phyloP scores from a whole-genome alignment of 2,888 invertebrate species.

The Lasius platythorax region DNA sequence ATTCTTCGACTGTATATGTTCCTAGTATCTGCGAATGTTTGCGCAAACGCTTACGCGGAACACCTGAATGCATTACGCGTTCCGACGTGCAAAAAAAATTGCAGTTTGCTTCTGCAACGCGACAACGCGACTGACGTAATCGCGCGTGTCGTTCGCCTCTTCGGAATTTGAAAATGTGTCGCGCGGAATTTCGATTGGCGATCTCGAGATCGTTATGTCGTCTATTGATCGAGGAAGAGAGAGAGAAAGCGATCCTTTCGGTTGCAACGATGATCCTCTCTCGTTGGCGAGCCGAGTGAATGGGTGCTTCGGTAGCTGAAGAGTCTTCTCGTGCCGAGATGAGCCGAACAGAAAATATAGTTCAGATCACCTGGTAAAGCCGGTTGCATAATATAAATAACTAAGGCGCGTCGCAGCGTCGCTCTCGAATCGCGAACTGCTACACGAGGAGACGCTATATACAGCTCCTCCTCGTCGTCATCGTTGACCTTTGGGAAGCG shows the following conservation, averaged over 20 bases:
- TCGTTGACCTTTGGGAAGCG: conserved; percentile 68
- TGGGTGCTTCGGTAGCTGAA: conserved; percentile 70
- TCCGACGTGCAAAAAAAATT: background rate
- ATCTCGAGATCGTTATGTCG: conserved; percentile 27
- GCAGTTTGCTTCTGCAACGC: conserved; percentile 25
- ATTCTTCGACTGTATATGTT: background rate
- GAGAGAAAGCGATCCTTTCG: conserved; percentile 32
- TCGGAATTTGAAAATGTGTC: conserved; percentile 64
- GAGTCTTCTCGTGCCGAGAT: conserved; percentile 46
- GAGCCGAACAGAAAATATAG: conserved; percentile 69
- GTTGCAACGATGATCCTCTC: conserved; percentile 49
- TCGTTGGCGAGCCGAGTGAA: conserved; percentile 64
- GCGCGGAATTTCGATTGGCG: conserved; percentile 47
- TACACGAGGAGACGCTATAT: background rate
- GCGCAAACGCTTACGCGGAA: background rate
- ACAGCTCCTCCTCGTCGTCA: conserved; percentile 53
- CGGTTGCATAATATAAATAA: conserved; percentile 67
- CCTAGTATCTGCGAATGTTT: background rate
- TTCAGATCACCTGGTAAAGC: conserved; percentile 54
- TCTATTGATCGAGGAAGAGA: conserved; percentile 10
- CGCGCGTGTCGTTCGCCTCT: conserved; percentile 42
- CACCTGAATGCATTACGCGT: background rate
- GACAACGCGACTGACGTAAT: background rate
- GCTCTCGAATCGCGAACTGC: conserved; percentile 14
- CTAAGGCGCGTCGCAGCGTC: conserved; percentile 65